Percentiles rank a stretch among this genome's conserved stretches.
These are phyloP conservation scores for Neuroscelio doddi DNA, from an alignment of 2,888 invertebrate genomes.

Conservation along the genomic window DNA sequence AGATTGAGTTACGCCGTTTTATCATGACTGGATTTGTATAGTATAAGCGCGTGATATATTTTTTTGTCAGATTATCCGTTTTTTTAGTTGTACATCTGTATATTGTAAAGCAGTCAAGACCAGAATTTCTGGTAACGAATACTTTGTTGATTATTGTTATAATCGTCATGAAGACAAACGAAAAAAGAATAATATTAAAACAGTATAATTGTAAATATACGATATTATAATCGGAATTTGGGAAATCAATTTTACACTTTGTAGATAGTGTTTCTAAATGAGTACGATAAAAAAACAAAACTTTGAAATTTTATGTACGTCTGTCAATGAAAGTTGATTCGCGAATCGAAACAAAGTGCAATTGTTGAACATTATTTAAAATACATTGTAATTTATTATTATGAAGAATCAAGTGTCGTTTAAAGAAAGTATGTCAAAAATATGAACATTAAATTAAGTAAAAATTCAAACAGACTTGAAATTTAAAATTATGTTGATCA, in stretches of 20 bases:
- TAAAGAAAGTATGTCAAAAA: too few species aligned
- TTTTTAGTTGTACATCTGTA: not conserved
- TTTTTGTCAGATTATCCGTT: slow-evolving; percentile 8
- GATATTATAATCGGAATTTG: slow-evolving; percentile 15
- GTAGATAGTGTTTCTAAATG: slow-evolving; percentile 42
- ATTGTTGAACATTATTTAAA: slow-evolving; percentile 68
- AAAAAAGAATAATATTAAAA: slow-evolving; percentile 35
- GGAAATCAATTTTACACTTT: slow-evolving; percentile 36
- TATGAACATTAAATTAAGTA: too few species aligned
- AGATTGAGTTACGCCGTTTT: too few species aligned
- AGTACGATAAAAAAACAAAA: slow-evolving; percentile 19
- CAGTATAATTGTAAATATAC: slow-evolving; percentile 10
- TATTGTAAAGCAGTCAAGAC: not conserved
- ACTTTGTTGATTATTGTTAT: slow-evolving; percentile 9
- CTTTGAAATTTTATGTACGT: slow-evolving; percentile 32
- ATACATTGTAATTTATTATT: slow-evolving; percentile 70
- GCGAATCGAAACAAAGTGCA: slow-evolving; percentile 50
- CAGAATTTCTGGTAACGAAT: not conserved
- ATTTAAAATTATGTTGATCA: too few species aligned
- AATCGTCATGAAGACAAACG: slow-evolving; percentile 1
- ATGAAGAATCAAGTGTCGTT: too few species aligned
- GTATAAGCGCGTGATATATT: slow-evolving; percentile 25
- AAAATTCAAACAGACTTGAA: too few species aligned
- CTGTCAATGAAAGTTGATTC: slow-evolving; percentile 5
- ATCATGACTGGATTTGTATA: slow-evolving; percentile 37